Evolutionary conservation across 2,113 vertebrate genomes (phyloP).

Genomic region (Rousettus leschenaultii): DNA sequence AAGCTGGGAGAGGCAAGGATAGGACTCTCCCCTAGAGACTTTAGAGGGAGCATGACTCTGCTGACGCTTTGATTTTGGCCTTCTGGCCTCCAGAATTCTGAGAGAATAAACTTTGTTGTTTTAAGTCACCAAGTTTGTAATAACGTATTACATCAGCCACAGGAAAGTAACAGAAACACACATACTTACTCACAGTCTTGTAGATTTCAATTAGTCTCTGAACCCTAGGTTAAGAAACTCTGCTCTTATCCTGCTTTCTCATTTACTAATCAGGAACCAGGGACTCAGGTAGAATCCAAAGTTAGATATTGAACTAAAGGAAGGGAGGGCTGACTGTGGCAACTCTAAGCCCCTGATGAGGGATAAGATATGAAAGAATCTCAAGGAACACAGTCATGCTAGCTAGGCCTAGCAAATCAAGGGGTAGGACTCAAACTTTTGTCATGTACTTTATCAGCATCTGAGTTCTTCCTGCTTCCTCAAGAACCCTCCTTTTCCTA

Average conservation of each 20-base stretch:
- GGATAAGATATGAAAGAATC: not conserved
- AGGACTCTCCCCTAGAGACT: not conserved
- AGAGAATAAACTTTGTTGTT: not conserved
- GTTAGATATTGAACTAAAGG: not conserved
- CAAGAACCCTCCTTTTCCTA: not conserved
- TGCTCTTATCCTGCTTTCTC: not conserved
- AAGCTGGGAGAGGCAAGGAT: not conserved
- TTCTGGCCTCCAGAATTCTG: not conserved
- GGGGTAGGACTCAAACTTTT: not conserved
- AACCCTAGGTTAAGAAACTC: not conserved
- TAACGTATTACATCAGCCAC: not conserved
- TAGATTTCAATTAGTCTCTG: constrained; percentile 1
- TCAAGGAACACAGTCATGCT: not conserved
- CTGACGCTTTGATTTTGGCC: not conserved
- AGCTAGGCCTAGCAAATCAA: not conserved
- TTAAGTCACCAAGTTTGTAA: not conserved
- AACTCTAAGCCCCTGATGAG: not conserved
- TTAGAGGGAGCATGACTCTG: not conserved
- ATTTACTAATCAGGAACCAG: not conserved
- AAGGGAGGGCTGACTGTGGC: not conserved
- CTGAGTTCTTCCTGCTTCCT: not conserved
- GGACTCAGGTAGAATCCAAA: not conserved
- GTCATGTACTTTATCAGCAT: not conserved
- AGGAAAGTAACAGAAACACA: not conserved
- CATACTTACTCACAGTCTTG: not conserved